Percentiles rank a stretch among this genome's conserved stretches.
These are phyloP conservation scores for Brachyptera putata DNA, from an alignment of 2,888 invertebrate genomes.

Conservation along the genomic window DNA sequence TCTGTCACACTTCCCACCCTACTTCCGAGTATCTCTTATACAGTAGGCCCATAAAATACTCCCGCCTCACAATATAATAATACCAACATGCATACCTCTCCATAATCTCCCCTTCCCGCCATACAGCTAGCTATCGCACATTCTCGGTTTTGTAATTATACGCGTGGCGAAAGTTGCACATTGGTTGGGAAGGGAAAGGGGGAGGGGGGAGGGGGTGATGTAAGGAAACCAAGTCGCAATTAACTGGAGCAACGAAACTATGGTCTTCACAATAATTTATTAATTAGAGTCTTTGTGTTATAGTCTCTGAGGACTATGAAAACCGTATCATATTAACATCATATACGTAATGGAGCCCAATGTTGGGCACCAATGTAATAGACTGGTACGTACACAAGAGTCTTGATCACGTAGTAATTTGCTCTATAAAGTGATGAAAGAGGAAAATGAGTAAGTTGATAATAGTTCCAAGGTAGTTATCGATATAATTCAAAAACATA, in stretches of 20 bases:
- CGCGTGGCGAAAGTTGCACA: conserved; percentile 5
- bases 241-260: conserved; percentile 14
- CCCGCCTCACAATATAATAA: neutral
- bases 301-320: conserved; percentile 1
- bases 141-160: conserved; percentile 26
- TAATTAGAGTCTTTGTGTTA: conserved; percentile 26
- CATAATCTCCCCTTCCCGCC: neutral
- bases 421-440: neutral
- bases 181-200: neutral
- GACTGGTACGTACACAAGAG: neutral
- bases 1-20: conserved; percentile 15
- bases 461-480: too few relatives aligned
- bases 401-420: neutral
- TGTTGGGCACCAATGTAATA: neutral
- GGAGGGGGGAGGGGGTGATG: neutral
- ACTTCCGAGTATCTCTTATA: conserved; percentile 21
- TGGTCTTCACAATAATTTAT: conserved; percentile 26
- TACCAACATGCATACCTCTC: neutral
- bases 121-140: too few relatives aligned
- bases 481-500: too few relatives aligned
- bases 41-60: conserved; percentile 22
- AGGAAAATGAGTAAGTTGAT: too few relatives aligned
- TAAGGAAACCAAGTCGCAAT: conserved; percentile 8
- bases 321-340: neutral
- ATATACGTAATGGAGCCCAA: neutral